Conservation (phyloP, 2,113 vertebrate genomes). For the Anguilla rostrata region DNA sequence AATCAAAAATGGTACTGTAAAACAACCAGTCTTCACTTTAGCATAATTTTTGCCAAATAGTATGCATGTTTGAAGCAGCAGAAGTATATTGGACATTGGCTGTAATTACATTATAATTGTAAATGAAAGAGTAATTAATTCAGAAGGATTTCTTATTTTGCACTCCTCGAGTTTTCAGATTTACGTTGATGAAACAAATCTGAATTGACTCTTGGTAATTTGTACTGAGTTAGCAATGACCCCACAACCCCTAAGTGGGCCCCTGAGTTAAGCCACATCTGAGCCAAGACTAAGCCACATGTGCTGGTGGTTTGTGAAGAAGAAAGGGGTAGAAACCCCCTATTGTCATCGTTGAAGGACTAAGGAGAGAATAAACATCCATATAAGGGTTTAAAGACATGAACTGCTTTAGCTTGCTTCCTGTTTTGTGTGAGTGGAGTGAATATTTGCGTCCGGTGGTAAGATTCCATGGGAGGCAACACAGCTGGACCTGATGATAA, state of each 20-base stretch:
- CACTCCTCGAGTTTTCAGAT: not conserved
- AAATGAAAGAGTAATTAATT: not conserved
- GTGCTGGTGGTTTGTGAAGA: not conserved
- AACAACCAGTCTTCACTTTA: not conserved
- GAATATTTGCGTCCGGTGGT: not conserved
- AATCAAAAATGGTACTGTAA: not conserved
- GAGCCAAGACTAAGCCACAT: not conserved
- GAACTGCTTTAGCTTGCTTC: not conserved
- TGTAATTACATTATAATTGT: not conserved
- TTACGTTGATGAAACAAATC: not conserved
- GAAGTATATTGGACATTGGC: not conserved
- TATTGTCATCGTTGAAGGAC: not conserved
- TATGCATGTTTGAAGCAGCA: not conserved
- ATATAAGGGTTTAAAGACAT: constrained; percentile 11
- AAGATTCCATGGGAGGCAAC: not conserved
- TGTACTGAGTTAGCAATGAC: not conserved
- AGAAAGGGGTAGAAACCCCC: not conserved
- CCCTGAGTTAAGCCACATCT: not conserved
- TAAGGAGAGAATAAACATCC: not conserved
- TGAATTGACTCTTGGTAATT: not conserved
- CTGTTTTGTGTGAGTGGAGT: not conserved
- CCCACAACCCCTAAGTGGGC: not conserved
- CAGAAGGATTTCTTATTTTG: not conserved
- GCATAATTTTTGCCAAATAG: not conserved
- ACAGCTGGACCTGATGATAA: constrained; percentile 6